phyloP scores from a whole-genome alignment of 2,113 vertebrate species.

The Mormyrus iriodes region DNA sequence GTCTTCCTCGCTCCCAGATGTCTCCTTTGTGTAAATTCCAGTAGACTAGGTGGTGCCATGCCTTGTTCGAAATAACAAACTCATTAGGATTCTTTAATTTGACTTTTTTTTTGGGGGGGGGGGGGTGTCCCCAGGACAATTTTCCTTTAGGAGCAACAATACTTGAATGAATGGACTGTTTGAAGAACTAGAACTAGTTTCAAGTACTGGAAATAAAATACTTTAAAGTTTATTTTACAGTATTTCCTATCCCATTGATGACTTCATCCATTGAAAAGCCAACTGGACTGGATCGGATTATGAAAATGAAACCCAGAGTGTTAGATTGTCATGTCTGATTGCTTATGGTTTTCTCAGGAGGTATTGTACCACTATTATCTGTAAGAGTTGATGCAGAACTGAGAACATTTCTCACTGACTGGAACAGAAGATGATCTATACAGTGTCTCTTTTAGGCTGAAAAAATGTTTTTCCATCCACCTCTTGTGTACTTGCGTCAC shows the following conservation, averaged over 20 bases:
- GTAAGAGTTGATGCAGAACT: background rate
- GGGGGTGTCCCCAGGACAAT: slow-evolving; percentile 18
- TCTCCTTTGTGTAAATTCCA: background rate
- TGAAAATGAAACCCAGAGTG: slow-evolving; percentile 5
- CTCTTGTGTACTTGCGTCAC: background rate
- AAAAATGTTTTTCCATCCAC: background rate
- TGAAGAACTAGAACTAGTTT: slow-evolving; percentile 34
- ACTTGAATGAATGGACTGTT: slow-evolving; percentile 40
- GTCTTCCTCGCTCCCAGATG: background rate
- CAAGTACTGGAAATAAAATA: slow-evolving; percentile 35
- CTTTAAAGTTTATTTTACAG: slow-evolving; percentile 31
- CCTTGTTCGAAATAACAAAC: slow-evolving; percentile 44
- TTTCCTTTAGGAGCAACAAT: slow-evolving; percentile 35
- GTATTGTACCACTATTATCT: background rate
- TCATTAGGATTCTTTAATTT: slow-evolving; percentile 39
- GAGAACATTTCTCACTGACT: background rate
- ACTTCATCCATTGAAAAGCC: slow-evolving; percentile 32
- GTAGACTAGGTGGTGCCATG: slow-evolving; percentile 35
- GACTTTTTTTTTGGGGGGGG: slow-evolving; percentile 33
- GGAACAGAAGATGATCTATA: background rate
- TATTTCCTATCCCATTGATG: slow-evolving; percentile 33
- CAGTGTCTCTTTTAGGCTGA: background rate
- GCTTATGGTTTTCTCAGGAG: background rate
- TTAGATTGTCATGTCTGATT: slow-evolving; percentile 18
- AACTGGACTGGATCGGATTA: slow-evolving; percentile 13